These are phyloP conservation scores for Corapipo altera DNA, from an alignment of 2,113 vertebrate genomes.

Conservation along the genomic window DNA sequence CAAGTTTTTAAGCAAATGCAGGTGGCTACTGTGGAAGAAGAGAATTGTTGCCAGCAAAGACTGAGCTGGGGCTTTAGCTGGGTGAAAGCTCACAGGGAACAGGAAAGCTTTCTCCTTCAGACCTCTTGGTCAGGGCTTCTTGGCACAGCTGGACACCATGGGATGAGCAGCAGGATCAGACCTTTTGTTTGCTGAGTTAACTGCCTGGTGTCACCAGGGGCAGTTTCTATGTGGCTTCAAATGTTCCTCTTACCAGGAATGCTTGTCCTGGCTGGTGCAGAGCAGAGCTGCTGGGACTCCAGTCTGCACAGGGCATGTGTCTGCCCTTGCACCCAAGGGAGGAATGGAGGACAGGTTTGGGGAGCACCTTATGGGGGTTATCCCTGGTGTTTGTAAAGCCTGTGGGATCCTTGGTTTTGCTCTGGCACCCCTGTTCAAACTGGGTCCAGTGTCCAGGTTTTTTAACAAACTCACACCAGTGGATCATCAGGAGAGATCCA, in stretches of 20 bases:
- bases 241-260: background rate
- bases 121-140: background rate
- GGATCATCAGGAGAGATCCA: background rate
- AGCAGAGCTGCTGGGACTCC: background rate
- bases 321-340: background rate
- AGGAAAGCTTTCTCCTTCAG: background rate
- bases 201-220: background rate
- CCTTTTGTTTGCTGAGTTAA: background rate
- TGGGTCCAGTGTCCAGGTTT: background rate
- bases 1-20: background rate
- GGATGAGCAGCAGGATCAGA: background rate
- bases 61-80: background rate
- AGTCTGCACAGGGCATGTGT: fast-evolving
- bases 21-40: background rate
- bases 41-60: background rate
- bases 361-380: background rate
- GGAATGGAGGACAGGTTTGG: background rate
- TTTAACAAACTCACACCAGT: background rate
- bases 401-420: background rate
- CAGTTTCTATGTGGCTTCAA: background rate
- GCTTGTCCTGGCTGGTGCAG: background rate
- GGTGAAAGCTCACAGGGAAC: background rate
- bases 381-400: background rate
- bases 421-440: background rate
- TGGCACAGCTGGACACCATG: background rate